Conservation (phyloP, 1,140 invertebrate genomes). For the Trachelipus rathkii region DNA sequence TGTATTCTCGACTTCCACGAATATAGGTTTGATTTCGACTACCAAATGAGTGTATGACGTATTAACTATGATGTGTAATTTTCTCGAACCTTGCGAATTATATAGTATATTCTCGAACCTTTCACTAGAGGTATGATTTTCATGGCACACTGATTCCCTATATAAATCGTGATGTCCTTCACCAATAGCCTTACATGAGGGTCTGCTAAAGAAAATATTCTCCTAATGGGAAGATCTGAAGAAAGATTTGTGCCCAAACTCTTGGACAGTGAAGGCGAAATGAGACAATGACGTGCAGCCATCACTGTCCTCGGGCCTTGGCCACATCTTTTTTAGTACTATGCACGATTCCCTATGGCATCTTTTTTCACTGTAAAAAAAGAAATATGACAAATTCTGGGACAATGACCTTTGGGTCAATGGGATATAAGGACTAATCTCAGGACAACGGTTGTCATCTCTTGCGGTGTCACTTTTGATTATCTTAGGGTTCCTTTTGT, state of each 20-base stretch:
- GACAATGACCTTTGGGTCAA: slow-evolving; percentile 3
- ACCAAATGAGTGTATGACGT: too few species aligned
- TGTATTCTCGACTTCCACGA: too few species aligned
- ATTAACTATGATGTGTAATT: too few species aligned
- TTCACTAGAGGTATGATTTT: too few species aligned
- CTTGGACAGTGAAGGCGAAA: not conserved
- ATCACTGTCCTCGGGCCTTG: not conserved
- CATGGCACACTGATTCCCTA: too few species aligned
- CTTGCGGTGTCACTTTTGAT: not conserved
- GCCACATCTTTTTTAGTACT: not conserved
- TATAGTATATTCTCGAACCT: too few species aligned
- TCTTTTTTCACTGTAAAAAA: not conserved
- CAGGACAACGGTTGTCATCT: not conserved
- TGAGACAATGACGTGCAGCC: not conserved
- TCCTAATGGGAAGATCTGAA: not conserved
- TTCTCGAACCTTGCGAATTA: too few species aligned
- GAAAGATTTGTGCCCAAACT: not conserved
- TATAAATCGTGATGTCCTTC: too few species aligned
- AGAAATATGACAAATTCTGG: not conserved
- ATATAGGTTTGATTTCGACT: too few species aligned
- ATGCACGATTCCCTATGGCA: not conserved
- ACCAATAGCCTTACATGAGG: too few species aligned
- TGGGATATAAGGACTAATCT: not conserved
- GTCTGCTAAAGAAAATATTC: too few species aligned
- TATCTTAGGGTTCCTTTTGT: not conserved